phyloP scores from a whole-genome alignment of 2,888 invertebrate genomes.

The Andricus quercusramuli region DNA sequence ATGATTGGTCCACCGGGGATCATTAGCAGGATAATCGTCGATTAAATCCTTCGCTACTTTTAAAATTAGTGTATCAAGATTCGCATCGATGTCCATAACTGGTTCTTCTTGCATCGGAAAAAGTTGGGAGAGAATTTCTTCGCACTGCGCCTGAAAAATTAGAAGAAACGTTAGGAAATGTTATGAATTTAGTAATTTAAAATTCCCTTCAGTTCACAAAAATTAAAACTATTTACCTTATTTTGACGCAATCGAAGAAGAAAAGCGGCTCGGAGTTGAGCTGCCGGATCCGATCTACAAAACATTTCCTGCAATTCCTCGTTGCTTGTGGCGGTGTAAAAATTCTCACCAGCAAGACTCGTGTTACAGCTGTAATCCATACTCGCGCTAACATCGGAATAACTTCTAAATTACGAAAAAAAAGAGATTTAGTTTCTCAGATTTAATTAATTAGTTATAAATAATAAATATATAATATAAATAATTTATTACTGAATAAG shows the following conservation, averaged over 20 bases:
- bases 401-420: constrained; percentile 61
- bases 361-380: constrained; percentile 64
- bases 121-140: constrained; percentile 79
- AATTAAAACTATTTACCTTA: constrained; percentile 59
- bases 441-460: background rate
- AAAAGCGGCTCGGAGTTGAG: constrained; percentile 75
- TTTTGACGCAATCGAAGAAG: constrained; percentile 72
- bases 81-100: constrained; percentile 78
- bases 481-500: no score
- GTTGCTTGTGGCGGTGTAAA: constrained; percentile 69
- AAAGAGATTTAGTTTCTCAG: constrained; percentile 20
- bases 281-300: constrained; percentile 70
- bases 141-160: constrained; percentile 75
- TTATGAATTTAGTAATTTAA: constrained; percentile 30
- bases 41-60: constrained; percentile 88
- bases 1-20: constrained; percentile 87
- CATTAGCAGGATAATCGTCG: constrained; percentile 93
- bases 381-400: constrained; percentile 64
- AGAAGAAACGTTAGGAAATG: no score
- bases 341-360: constrained; percentile 65
- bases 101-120: constrained; percentile 78
- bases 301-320: constrained; percentile 75
- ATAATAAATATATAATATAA: no score
- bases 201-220: background rate
- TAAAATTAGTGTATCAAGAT: constrained; percentile 83